phyloP scores from a whole-genome alignment of 2,888 invertebrate genomes.

The Orthosia incerta region DNA sequence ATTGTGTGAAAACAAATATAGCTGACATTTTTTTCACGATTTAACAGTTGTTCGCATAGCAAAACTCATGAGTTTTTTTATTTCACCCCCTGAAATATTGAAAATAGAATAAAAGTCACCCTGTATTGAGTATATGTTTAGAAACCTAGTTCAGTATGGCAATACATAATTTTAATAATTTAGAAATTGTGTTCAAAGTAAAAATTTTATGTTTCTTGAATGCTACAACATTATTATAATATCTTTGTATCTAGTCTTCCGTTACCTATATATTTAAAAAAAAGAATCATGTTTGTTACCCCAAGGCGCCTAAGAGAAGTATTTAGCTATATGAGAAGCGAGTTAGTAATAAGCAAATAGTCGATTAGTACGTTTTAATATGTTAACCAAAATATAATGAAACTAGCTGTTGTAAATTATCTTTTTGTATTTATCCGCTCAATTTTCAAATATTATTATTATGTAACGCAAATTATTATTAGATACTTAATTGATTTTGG shows the following conservation, averaged over 20 bases:
- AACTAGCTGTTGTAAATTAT: slow-evolving; percentile 55
- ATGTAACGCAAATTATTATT: slow-evolving; percentile 32
- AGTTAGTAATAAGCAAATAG: slow-evolving; percentile 63
- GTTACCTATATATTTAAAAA: slow-evolving; percentile 11
- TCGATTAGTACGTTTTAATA: slow-evolving; percentile 60
- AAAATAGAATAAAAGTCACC: too few species aligned
- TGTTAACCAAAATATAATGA: slow-evolving; percentile 65
- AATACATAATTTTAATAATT: background rate
- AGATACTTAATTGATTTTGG: slow-evolving; percentile 26
- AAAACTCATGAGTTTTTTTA: too few species aligned
- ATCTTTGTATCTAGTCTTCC: slow-evolving; percentile 38
- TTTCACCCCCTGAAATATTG: too few species aligned
- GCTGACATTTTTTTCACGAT: too few species aligned
- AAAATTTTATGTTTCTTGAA: background rate
- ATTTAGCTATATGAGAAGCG: slow-evolving; percentile 57
- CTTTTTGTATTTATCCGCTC: slow-evolving; percentile 54
- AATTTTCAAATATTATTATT: slow-evolving; percentile 38
- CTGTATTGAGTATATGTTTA: background rate
- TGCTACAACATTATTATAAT: background rate
- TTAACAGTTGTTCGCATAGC: too few species aligned
- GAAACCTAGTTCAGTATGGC: background rate
- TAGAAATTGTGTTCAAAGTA: background rate
- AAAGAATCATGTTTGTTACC: slow-evolving; percentile 50
- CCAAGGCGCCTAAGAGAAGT: slow-evolving; percentile 61
- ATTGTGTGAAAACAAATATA: too few species aligned